Percentiles rank a stretch among this genome's conserved stretches.
Conservation (phyloP, 2,888 invertebrate species). For the Subacronicta megacephala region DNA sequence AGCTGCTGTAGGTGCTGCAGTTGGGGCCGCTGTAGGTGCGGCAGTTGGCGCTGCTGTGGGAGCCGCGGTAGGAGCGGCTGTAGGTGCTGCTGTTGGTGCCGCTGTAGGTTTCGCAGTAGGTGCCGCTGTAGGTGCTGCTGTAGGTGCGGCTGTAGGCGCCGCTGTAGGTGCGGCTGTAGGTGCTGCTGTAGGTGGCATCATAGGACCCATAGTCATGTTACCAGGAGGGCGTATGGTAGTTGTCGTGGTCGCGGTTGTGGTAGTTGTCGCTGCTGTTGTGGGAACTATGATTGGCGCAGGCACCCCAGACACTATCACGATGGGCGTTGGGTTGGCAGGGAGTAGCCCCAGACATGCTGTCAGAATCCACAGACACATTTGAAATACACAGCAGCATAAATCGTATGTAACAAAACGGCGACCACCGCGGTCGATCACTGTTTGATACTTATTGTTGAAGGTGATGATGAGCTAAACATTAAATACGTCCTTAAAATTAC, state of each 20-base stretch:
- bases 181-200: constrained; percentile 19
- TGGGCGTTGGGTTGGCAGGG: constrained; percentile 73
- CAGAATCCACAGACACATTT: constrained; percentile 86
- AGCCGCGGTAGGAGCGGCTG: constrained; percentile 11
- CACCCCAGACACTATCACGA: constrained; percentile 76
- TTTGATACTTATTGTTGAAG: constrained; percentile 62
- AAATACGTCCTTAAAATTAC: constrained; percentile 81
- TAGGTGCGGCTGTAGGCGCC: constrained; percentile 45
- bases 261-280: constrained; percentile 67
- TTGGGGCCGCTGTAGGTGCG: constrained; percentile 41
- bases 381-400: constrained; percentile 15
- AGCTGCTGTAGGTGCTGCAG: constrained; percentile 35
- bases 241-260: constrained; percentile 20
- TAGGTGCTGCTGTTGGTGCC: constrained; percentile 39
- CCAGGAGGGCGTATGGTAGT: constrained; percentile 31
- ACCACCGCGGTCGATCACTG: constrained; percentile 50
- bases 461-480: constrained; percentile 73
- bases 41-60: constrained; percentile 45
- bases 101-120: constrained; percentile 42
- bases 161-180: constrained; percentile 45
- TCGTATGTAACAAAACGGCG: constrained; percentile 11
- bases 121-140: constrained; percentile 35
- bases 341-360: constrained; percentile 85
- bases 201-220: constrained; percentile 23
- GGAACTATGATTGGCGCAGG: constrained; percentile 81